These are phyloP conservation scores for Microchirus variegatus DNA, from an alignment of 2,797 vertebrate species.

Conservation along the genomic window DNA sequence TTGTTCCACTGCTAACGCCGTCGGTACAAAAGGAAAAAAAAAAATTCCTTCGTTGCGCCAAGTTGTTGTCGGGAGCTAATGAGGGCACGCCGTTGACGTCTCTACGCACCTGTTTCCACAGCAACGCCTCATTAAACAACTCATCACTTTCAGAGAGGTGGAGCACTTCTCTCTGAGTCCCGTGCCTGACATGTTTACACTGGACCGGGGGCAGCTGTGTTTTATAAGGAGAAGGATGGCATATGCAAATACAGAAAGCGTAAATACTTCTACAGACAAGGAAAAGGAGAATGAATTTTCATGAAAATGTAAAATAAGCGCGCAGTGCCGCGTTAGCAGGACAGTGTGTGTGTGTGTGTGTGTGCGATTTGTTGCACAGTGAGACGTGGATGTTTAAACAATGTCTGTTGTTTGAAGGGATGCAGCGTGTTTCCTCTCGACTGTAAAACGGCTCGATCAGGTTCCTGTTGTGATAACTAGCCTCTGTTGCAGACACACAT, in stretches of 20 bases:
- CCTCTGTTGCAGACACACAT: conserved; percentile 50
- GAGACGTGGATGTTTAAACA: conserved; percentile 71
- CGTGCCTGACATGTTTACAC: conserved; percentile 37
- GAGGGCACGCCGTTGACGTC: conserved; percentile 73
- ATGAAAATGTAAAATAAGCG: neutral
- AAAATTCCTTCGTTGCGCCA: conserved; percentile 66
- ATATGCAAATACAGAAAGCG: conserved; percentile 13
- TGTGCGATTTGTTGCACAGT: conserved; percentile 41
- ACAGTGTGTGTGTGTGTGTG: conserved; percentile 2
- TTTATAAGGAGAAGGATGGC: conserved; percentile 7
- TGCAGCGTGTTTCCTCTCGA: conserved; percentile 67
- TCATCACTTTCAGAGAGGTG: conserved; percentile 52
- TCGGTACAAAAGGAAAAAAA: conserved; percentile 61
- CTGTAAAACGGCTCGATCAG: conserved; percentile 65
- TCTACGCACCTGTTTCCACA: conserved; percentile 49
- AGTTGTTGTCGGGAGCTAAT: conserved; percentile 70
- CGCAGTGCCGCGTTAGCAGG: neutral
- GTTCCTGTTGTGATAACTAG: conserved; percentile 73
- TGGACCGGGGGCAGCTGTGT: conserved; percentile 15
- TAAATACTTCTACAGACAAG: neutral
- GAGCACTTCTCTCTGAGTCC: conserved; percentile 30
- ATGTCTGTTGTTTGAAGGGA: conserved; percentile 70
- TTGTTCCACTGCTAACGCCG: conserved; percentile 60
- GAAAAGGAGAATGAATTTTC: conserved; percentile 11
- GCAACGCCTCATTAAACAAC: conserved; percentile 70